Evolutionary conservation across 2,113 vertebrate species (phyloP), one percentile per base, ranked within the genome.

Genomic region (Cochlearius cochlearius): DNA sequence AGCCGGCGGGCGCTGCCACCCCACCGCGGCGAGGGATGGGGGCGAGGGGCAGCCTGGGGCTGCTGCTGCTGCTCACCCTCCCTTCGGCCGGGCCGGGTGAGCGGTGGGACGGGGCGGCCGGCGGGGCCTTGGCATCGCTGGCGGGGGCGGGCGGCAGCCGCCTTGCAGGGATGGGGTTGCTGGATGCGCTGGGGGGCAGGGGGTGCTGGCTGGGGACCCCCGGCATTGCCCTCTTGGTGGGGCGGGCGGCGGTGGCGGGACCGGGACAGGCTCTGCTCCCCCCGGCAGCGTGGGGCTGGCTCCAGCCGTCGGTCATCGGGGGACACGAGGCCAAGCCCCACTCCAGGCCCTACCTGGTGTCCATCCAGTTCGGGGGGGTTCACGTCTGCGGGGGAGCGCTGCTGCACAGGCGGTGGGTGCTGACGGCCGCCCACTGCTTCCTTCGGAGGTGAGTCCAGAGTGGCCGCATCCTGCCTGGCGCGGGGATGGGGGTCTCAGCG

Each of bases 321-420:
- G 98, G 98, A 3, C 90, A 1, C 2, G 94, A 96, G 21, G 95
- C 98, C 30, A 72, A 76, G 56, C 81, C 92, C 16, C 98, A 98
- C 91, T 98, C 98, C 11, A 97, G 95, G 79, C 98, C 98, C 32
- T 98, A 98, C 92, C 98, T 99, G 98, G 98, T 69, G 18, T 99
- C 74, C 2, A 15, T 98, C 5, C 95, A 53, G 88, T 1, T 21
- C 1, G 0, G 2, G 1, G 12, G 41, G 3, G 0, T 0, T 14
- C 88, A 74, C 12, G 0, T 0, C 7, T 97, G 98, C 0, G 95
- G 96, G 55, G 97, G 92, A 5, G 88, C 91, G 7, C 92, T 98
- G 5, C 45, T 98, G 84, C 16, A 83, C 32, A 11, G 0, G 1
- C 19, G 16, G 26, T 98, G 97, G 97, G 97, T 94, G 60, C 69